Conservation (phyloP, 2,113 vertebrate species). For the Miniopterus natalensis region DNA sequence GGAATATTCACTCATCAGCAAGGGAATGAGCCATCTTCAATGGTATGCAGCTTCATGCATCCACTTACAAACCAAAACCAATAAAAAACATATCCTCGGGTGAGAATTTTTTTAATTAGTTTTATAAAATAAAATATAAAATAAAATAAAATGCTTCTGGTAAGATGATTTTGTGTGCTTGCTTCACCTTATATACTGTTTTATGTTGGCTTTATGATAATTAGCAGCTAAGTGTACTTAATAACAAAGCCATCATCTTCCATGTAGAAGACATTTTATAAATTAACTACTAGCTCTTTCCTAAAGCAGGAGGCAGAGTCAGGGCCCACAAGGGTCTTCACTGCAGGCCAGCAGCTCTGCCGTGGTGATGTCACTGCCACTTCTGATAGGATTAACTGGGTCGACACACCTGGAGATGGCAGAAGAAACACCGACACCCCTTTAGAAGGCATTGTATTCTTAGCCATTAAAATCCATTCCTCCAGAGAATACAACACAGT, state of each 20-base stretch:
- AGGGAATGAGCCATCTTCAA: not conserved
- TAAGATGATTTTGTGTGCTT: not conserved
- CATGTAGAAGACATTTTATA: not conserved
- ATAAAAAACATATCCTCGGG: not conserved
- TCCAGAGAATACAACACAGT: not conserved
- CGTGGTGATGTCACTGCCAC: not conserved
- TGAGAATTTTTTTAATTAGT: not conserved
- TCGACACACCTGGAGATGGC: conserved; percentile 4
- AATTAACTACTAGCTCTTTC: conserved; percentile 19
- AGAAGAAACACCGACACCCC: not conserved
- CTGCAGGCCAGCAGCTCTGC: not conserved
- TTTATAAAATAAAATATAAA: too few relatives aligned
- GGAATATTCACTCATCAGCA: not conserved
- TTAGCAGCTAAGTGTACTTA: not conserved
- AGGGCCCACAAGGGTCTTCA: not conserved
- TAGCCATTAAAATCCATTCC: conserved; percentile 8
- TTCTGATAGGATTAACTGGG: not conserved
- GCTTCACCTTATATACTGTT: not conserved
- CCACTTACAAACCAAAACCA: not conserved
- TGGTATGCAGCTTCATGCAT: not conserved
- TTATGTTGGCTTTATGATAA: conserved; percentile 8
- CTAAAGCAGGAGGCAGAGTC: not conserved
- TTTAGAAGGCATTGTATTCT: conserved; percentile 27
- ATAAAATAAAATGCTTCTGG: not conserved
- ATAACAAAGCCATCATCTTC: conserved; percentile 29